Base-by-base conservation (phyloP, 2,797 vertebrate species). In the Enteromius afrohamiltoni region DNA sequence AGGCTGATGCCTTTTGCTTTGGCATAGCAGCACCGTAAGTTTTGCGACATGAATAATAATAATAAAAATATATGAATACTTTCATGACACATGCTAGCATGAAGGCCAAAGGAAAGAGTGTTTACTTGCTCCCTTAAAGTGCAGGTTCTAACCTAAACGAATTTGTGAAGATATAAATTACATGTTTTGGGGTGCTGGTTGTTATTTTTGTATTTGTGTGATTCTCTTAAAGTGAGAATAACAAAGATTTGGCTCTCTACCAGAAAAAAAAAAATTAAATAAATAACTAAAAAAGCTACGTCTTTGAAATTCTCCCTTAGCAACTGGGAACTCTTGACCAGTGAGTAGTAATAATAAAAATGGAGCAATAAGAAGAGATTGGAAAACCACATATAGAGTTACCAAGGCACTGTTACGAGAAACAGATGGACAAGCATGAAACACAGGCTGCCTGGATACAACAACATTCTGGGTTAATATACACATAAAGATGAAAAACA, bases 331-430 rank as follows among this genome's bases (percentile, higher is more conserved):
- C 79, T 76, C 26, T 75, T 67, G 49, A 60, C 55, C 64, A 81
- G 42, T 85, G 62, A 60, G 77, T 79, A 87, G 37, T 49, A 82
- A 45, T 58, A 76, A 42, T 71, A 76, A 79, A 80, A 69, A 76
- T 34, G 26, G 31, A 80, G 67, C 37, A 84, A 83, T 83, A 67
- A 45, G 29, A 65, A n/a, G 64, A 68, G 86, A 47, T 53, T 77
- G 62, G 79, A 75, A 71, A 21, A 83, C 1, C 82, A 62, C n/a
- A 53, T 77, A 65, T 78, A 86, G 81, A 84, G 77, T 71, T 86
- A 89, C 87, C 89, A 93, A 93, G 93, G 92, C 93, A 93, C 92
- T 92, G 85, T 83, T 77, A 68, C 40, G 64, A 80, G 70, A 85
- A 83, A 77, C 21, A 64, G 47, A 53, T 82, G 51, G 76, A 70